Conservation (phyloP, 2,797 vertebrate species). For the Coregonus suidteri region DNA sequence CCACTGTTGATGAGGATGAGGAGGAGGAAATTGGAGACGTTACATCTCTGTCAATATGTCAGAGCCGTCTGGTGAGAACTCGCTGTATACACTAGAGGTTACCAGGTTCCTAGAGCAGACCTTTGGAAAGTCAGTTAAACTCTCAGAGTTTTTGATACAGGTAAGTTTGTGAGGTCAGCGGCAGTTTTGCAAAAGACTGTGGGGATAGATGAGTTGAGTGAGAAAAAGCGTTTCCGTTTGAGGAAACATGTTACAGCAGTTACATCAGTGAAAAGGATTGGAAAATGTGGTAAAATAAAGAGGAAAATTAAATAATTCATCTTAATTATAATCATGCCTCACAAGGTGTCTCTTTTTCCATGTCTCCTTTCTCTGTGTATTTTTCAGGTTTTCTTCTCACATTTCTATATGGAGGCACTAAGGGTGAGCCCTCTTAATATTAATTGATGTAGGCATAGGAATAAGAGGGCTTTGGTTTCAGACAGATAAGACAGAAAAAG, state of each 20-base stretch:
- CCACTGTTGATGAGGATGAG: neutral
- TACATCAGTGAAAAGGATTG: neutral
- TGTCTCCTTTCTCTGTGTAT: neutral
- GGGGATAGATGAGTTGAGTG: too few relatives aligned
- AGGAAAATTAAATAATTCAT: neutral
- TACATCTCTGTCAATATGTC: neutral
- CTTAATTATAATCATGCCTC: neutral
- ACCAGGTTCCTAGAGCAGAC: neutral
- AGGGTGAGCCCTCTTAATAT: neutral
- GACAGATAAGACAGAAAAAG: neutral
- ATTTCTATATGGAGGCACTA: neutral
- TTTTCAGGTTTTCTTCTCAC: neutral
- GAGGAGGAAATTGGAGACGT: neutral
- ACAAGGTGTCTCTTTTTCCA: neutral
- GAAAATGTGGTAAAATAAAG: neutral
- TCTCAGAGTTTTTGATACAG: too few relatives aligned
- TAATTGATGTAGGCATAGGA: neutral
- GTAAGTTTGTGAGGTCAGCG: neutral
- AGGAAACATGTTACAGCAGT: neutral
- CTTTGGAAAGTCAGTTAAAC: neutral
- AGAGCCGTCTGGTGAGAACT: neutral
- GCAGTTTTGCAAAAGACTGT: neutral
- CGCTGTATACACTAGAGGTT: neutral
- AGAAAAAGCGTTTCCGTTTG: neutral
- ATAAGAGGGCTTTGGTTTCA: neutral